Percentiles rank a stretch among this genome's conserved stretches.
These are phyloP conservation scores for Zoanthus sansibaricus DNA, from an alignment of 92 coral and sea anemone species.

Conservation along the genomic window DNA sequence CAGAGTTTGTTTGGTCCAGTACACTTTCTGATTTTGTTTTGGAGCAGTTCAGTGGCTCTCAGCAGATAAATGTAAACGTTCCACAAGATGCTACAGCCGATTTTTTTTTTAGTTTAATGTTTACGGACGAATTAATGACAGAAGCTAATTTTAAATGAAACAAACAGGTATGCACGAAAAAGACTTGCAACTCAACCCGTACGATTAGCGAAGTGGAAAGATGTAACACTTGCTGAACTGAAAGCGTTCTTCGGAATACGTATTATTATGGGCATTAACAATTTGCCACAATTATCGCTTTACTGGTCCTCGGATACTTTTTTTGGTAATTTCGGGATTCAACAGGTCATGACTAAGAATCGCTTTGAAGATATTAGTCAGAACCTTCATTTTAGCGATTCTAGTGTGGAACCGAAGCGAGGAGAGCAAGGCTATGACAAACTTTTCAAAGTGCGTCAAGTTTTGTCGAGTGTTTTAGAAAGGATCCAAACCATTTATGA, in stretches of 20 bases:
- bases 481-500: neutral
- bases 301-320: neutral
- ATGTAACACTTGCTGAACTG: neutral
- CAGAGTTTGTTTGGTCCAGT: slow-evolving; percentile 6
- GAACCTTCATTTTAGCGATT: no score
- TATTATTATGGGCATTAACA: neutral
- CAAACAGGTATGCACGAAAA: slow-evolving; percentile 13
- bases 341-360: slow-evolving; percentile 33
- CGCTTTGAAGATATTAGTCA: slow-evolving; percentile 28
- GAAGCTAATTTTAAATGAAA: slow-evolving; percentile 8
- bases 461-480: neutral
- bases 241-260: slow-evolving; percentile 16
- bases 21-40: slow-evolving; percentile 1
- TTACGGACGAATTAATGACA: slow-evolving; percentile 8
- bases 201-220: neutral
- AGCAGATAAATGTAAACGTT: neutral
- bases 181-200: slow-evolving; percentile 1
- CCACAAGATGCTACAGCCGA: slow-evolving; percentile 16
- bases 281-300: neutral
- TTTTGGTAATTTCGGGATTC: neutral
- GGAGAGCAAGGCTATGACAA: slow-evolving; percentile 7
- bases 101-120: slow-evolving; percentile 14
- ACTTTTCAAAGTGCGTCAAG: slow-evolving; percentile 16
- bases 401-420: no score
- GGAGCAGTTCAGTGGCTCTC: slow-evolving; percentile 17